Evolutionary conservation across 2,797 vertebrate species (phyloP), one percentile per base, ranked within the genome.

Genomic region (Lacerta viridis): DNA sequence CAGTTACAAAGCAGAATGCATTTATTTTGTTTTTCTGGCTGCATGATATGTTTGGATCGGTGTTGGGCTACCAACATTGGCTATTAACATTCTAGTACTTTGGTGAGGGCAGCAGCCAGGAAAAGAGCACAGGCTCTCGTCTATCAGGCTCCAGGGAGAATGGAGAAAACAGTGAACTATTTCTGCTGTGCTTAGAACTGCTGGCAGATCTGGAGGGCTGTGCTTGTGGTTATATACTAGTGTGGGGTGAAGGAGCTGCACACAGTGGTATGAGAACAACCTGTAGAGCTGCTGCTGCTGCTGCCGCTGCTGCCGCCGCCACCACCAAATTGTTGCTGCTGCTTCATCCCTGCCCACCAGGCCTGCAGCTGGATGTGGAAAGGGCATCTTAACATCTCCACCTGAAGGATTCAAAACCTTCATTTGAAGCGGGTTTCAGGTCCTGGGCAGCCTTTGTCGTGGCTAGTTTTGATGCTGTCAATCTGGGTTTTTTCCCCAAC

Each of bases 401-500:
- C 7, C n/a, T 61, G 78, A 2, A 50, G n/a, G 18, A 36, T 23
- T 3, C 55, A 7, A 80, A 80, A 36, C n/a, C n/a, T 33, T 36
- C 7, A 29, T 59, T 23, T 61, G 18, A 61, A 80, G 55, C 23
- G 8, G 15, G 3, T 4, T 59, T 33, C n/a, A 80, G 78, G 36
- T 59, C n/a, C 46, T 80, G 18, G 50, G 33, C n/a, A 41, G 23
- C 13, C 36, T 81, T 80, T 36, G 36, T 9, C n/a, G 4, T 36
- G 64, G 80, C 59, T 27, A 17, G 39, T 81, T 8, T 33, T 69
- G 39, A 27, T 27, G 80, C 36, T 46, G 6, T 68, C 39, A 69
- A 18, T 68, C 29, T 61, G 29, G 29, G 1, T 91, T 88, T 87
- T 7, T 94, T 89, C 85, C 85, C 33, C 84, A 50, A 80, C 87